A percentile compares a stretch with the other conserved stretches of the same genome.
phyloP scores from a whole-genome alignment of 2,113 vertebrate species.

The Cervus canadensis region DNA sequence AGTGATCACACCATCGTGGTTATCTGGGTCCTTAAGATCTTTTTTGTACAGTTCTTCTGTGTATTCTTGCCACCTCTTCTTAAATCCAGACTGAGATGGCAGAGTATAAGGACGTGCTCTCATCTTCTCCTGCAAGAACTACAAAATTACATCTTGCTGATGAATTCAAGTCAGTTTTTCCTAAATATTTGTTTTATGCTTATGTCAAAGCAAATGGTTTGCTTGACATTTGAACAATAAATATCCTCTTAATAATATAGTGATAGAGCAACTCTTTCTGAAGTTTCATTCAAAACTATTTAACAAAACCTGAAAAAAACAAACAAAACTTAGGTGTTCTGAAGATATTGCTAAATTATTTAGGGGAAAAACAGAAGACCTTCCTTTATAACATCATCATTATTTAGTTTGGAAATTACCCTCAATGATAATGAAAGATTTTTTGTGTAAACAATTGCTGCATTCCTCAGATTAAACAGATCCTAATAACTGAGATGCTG shows the following conservation, averaged over 20 bases:
- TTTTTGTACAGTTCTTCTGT: no score
- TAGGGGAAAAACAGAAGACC: background rate
- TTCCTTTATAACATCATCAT: background rate
- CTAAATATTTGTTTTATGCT: background rate
- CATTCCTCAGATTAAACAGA: conserved; percentile 57
- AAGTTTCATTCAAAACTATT: background rate
- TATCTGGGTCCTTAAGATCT: no score
- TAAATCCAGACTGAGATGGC: no score
- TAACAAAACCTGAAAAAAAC: background rate
- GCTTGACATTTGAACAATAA: background rate
- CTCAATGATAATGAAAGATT: conserved; percentile 1
- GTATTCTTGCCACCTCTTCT: no score
- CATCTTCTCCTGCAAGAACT: no score
- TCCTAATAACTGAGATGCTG: conserved; percentile 59
- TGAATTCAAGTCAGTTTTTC: background rate
- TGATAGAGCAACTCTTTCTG: background rate
- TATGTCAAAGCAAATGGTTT: background rate
- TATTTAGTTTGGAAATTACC: background rate
- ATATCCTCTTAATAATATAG: background rate
- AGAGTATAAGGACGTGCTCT: no score
- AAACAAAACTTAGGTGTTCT: background rate
- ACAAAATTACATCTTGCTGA: no score
- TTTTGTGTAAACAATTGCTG: conserved; percentile 43
- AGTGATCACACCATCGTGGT: no score
- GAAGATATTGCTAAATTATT: background rate